Conservation (phyloP, 2,113 vertebrate genomes). For the Conger conger region DNA sequence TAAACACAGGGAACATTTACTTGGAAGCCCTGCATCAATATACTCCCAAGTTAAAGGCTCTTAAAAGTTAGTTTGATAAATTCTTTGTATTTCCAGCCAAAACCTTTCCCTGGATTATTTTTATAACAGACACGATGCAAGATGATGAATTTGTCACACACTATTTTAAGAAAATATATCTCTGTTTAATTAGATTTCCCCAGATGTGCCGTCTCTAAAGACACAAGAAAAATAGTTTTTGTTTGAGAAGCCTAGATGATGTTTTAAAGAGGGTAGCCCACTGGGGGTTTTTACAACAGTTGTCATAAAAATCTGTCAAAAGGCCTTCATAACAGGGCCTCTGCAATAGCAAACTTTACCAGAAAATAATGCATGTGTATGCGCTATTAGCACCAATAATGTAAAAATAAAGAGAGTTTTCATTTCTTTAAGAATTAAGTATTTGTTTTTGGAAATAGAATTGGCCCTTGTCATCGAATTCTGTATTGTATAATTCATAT, state of each 20-base stretch:
- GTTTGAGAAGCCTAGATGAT: constrained; percentile 20
- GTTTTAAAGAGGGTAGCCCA: constrained; percentile 14
- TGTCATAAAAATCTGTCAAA: constrained; percentile 25
- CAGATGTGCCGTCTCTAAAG: constrained; percentile 56
- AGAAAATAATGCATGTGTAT: not conserved
- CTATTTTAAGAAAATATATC: constrained; percentile 45
- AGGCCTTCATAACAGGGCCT: not conserved
- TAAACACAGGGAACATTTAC: not conserved
- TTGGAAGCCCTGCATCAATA: not conserved
- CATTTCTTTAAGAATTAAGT: not conserved
- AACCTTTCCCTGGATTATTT: not conserved
- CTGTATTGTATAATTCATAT: not conserved
- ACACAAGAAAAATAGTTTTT: constrained; percentile 62
- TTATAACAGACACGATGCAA: not conserved
- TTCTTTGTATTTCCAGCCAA: not conserved
- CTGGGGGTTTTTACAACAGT: constrained; percentile 27
- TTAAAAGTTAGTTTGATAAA: not conserved
- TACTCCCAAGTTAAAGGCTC: not conserved
- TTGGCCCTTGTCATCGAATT: not conserved
- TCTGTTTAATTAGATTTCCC: constrained; percentile 67
- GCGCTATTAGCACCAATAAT: not conserved
- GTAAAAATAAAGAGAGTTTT: not conserved
- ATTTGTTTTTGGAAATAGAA: not conserved
- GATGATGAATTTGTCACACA: not conserved
- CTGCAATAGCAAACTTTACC: not conserved